Conservation (phyloP, 2,113 vertebrate species). For the Zosterops lateralis region DNA sequence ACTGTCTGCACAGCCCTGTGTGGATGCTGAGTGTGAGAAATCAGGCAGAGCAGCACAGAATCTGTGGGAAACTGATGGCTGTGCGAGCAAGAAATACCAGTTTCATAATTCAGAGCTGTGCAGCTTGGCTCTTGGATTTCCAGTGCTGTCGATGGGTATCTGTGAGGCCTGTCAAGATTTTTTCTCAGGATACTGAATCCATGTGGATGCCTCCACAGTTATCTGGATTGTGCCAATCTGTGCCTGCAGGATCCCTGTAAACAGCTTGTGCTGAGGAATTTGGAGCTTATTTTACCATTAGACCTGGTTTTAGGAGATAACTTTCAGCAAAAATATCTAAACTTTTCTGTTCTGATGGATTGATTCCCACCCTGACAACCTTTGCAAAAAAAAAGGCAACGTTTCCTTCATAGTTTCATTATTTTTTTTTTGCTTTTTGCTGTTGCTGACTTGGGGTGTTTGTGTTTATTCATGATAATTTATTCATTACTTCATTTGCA, state of each 20-base stretch:
- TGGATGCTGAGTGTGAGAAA: too few species aligned
- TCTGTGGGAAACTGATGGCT: neutral
- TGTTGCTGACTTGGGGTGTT: neutral
- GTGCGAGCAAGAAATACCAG: neutral
- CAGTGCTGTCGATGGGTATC: neutral
- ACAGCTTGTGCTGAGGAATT: neutral
- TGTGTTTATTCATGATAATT: conserved; percentile 27
- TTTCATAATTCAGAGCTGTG: neutral
- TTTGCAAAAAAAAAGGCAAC: neutral
- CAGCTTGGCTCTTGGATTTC: neutral
- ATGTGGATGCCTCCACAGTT: neutral
- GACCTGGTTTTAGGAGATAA: neutral
- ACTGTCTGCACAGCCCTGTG: neutral
- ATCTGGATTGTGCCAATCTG: neutral
- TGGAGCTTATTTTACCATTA: neutral
- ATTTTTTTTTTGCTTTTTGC: neutral
- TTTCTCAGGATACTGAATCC: neutral
- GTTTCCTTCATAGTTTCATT: neutral
- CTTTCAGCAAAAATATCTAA: neutral
- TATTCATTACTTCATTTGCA: conserved; percentile 34
- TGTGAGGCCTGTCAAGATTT: neutral
- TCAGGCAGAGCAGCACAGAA: too few species aligned
- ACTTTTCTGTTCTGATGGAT: neutral
- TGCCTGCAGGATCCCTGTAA: neutral
- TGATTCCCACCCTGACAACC: neutral